Percentiles rank a stretch among this genome's conserved stretches.
Evolutionary conservation across 2,113 vertebrate genomes (phyloP).

Genomic region (cattle (Bos taurus)): DNA sequence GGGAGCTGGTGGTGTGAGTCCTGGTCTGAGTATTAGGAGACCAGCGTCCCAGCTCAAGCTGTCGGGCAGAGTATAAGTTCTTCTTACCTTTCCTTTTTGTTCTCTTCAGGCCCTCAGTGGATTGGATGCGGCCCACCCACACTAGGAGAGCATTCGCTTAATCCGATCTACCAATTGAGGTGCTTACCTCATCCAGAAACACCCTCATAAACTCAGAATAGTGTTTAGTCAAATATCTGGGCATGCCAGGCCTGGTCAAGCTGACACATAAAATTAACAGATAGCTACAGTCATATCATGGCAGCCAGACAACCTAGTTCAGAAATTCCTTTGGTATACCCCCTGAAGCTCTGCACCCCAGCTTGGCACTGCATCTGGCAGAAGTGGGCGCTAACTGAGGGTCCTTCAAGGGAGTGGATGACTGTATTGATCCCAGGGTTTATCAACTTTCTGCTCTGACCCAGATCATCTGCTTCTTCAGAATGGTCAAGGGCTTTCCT

Average conservation of each 20-base stretch:
- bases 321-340: neutral
- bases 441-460: neutral
- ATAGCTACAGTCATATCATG: too few species aligned
- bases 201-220: neutral
- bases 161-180: neutral
- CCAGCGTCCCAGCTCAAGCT: neutral
- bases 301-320: too few species aligned
- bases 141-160: neutral
- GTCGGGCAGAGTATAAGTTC: neutral
- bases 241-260: neutral
- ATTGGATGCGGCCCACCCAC: neutral
- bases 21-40: neutral
- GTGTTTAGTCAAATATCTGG: neutral
- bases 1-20: neutral
- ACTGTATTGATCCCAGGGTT: neutral
- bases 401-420: fast-evolving
- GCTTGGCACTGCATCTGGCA: neutral
- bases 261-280: neutral
- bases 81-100: neutral
- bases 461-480: neutral
- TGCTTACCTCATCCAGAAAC: neutral
- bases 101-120: neutral
- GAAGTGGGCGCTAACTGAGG: fast-evolving
- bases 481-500: neutral
- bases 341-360: neutral